A percentile compares a stretch with the other conserved stretches of the same genome.
phyloP scores from a whole-genome alignment of 2,113 vertebrate species.

The Myotis yumanensis region DNA sequence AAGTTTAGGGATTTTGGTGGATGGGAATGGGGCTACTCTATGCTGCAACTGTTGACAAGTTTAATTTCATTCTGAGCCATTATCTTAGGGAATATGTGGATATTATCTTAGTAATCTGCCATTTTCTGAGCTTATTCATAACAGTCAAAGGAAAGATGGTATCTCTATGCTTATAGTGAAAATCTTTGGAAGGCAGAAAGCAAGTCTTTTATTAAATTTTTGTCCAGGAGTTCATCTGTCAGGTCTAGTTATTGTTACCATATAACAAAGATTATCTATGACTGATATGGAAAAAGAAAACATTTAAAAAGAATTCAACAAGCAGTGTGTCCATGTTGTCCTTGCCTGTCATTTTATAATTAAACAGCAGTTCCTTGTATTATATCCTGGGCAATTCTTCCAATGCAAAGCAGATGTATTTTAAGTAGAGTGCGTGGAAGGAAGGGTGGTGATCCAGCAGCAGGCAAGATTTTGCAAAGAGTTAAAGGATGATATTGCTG shows the following conservation, averaged over 20 bases:
- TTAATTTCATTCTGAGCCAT: slow-evolving; percentile 69
- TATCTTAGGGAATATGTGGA: slow-evolving; percentile 24
- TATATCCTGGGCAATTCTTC: slow-evolving; percentile 7
- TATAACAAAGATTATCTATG: slow-evolving; percentile 14
- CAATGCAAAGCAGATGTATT: background rate
- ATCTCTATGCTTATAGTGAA: slow-evolving; percentile 53
- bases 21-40: background rate
- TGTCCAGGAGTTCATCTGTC: slow-evolving; percentile 60
- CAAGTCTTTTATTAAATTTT: slow-evolving; percentile 71
- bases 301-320: slow-evolving; percentile 18
- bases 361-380: background rate
- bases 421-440: background rate
- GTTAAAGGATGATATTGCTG: background rate
- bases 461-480: background rate
- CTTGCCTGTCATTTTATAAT: slow-evolving; percentile 43
- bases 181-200: slow-evolving; percentile 56
- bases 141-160: slow-evolving; percentile 64
- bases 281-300: slow-evolving; percentile 58
- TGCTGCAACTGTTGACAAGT: slow-evolving; percentile 49
- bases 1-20: slow-evolving; percentile 23
- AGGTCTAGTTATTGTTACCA: slow-evolving; percentile 56
- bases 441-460: background rate
- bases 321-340: background rate
- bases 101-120: slow-evolving; percentile 60
- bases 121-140: slow-evolving; percentile 73